A percentile compares a stretch with the other conserved stretches of the same genome.
Conservation (phyloP, 1,140 invertebrate genomes). For the Dendroctonus valens region DNA sequence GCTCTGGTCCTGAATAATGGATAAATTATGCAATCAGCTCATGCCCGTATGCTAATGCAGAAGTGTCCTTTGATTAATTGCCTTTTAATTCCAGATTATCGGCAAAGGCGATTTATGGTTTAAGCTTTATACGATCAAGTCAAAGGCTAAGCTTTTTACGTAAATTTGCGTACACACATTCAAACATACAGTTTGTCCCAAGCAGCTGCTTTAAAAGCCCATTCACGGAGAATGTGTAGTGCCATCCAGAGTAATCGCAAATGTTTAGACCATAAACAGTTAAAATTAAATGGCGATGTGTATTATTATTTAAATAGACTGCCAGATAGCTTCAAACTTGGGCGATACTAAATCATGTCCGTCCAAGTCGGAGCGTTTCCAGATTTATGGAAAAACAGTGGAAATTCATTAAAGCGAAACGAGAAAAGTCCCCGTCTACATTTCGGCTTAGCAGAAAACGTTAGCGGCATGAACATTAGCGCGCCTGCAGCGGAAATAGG, state of each 20-base stretch:
- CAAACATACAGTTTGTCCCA: too few relatives aligned
- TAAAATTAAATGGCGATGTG: too few relatives aligned
- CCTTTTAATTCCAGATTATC: slow-evolving; percentile 49
- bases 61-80: slow-evolving; percentile 47
- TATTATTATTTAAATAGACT: too few relatives aligned
- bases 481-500: slow-evolving; percentile 50
- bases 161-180: too few relatives aligned
- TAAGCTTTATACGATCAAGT: background rate
- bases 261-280: too few relatives aligned
- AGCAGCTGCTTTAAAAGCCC: too few relatives aligned
- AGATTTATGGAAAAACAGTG: background rate
- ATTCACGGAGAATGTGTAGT: too few relatives aligned
- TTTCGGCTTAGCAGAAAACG: slow-evolving; percentile 26
- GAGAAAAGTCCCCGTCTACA: slow-evolving; percentile 18
- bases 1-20: slow-evolving; percentile 44
- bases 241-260: too few relatives aligned
- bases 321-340: background rate
- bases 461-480: slow-evolving; percentile 44
- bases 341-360: background rate
- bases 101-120: slow-evolving; percentile 11
- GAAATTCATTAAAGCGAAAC: slow-evolving; percentile 17
- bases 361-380: too few relatives aligned
- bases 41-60: slow-evolving; percentile 45
- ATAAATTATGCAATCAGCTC: slow-evolving; percentile 45
- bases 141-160: too few relatives aligned